Base-by-base conservation (phyloP, 2,888 invertebrate species). In the Cantharis lateralis region DNA sequence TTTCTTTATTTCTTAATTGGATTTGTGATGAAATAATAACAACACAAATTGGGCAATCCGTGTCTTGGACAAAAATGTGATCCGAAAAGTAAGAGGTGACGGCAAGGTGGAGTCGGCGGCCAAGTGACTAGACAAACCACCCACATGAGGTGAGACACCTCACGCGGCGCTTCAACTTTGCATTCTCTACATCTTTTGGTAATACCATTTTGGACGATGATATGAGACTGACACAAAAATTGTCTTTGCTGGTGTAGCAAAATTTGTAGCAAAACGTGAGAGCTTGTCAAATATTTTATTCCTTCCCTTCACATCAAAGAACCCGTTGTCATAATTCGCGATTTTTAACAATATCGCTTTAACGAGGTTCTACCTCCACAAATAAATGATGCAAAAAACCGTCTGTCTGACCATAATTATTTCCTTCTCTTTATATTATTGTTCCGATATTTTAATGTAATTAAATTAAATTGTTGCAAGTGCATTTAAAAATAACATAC, bases 81-180 rank as follows among this genome's bases (percentile, higher is more conserved):
- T 76, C 75, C 68, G 71, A 70, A 74, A 75, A 72, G 75, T 75
- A 78, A 78, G 75, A 75, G 75, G 78, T 78, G 78, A 78, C 72
- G 74, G 78, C 75, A 76, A 78, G 78, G 78, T 78, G 75, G 73
- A 73, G 75, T 72, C 75, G 75, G 78, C 78, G 78, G 78, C 78
- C 75, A 70, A 71, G 73, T 73, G 78, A 76, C 78, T 78, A 78
- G 78, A 78, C 78, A 75, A 66, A 75, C 78, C 78, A 78, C 78
- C 78, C 75, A 78, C 78, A 68, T 78, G 75, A 78, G 78, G 75
- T 78, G 75, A 78, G 78, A 78, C 78, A 78, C 78, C 78, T 78
- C 78, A 72, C 78, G 72, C 78, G 75, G 75, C 66, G 77, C 70
- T 74, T 69, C 32, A 62, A 68, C 69, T 72, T 62, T 48, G 70